A percentile compares a stretch with the other conserved stretches of the same genome.
phyloP scores from a whole-genome alignment of 2,113 vertebrate genomes.

The Argyrosomus japonicus region DNA sequence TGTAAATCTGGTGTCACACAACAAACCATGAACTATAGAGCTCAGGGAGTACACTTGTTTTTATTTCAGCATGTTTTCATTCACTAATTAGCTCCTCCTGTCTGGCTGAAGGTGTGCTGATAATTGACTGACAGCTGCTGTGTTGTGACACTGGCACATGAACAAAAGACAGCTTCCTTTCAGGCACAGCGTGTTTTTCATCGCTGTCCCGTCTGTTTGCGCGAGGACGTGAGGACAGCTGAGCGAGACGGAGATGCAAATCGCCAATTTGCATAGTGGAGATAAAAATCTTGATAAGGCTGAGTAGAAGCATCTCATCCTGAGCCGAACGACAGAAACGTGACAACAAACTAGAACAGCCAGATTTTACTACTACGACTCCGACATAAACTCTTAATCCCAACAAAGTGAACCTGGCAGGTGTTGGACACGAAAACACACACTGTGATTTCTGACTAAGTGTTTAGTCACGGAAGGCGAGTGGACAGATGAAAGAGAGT shows the following conservation, averaged over 20 bases:
- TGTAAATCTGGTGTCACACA: not conserved
- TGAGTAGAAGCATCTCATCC: not conserved
- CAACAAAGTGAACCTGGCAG: conserved; percentile 3
- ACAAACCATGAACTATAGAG: not conserved
- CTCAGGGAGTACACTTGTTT: not conserved
- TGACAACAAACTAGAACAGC: not conserved
- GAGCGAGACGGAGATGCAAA: conserved; percentile 28
- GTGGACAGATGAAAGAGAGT: conserved; percentile 44
- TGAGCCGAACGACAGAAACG: not conserved
- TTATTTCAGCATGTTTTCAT: not conserved
- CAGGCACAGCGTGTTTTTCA: not conserved
- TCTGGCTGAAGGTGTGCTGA: not conserved
- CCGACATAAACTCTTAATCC: not conserved
- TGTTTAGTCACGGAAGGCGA: conserved; percentile 17
- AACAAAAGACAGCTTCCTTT: not conserved
- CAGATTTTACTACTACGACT: not conserved
- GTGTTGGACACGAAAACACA: not conserved
- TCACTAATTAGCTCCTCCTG: not conserved
- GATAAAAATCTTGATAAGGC: not conserved
- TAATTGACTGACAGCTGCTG: conserved; percentile 1
- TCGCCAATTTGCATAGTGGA: not conserved
- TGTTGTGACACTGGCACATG: not conserved
- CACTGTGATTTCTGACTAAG: conserved; percentile 16
- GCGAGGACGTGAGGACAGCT: conserved; percentile 9
- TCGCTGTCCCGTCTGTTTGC: not conserved